These are phyloP conservation scores for Hippasteria phrygiana DNA, from an alignment of 53 echinoderm and acorn worm genomes.

Conservation along the genomic window DNA sequence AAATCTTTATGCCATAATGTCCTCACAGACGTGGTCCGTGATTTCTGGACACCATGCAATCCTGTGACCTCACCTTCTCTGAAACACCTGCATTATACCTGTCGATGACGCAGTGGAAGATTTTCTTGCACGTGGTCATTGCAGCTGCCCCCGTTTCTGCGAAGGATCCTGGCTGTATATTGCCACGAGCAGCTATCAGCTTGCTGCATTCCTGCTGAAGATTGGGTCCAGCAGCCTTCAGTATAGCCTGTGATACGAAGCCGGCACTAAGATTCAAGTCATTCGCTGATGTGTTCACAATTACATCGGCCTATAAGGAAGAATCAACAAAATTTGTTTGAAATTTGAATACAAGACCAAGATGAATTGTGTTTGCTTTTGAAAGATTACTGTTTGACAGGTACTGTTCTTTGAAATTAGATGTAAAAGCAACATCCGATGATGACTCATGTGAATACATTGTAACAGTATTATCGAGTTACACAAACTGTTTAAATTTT, in stretches of 20 bases:
- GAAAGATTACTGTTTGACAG: too few relatives aligned
- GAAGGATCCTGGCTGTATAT: conserved; percentile 1
- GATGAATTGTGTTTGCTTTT: too few relatives aligned
- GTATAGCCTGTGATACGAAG: conserved; percentile 4
- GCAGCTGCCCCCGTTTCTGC: conserved; percentile 53
- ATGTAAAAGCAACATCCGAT: too few relatives aligned
- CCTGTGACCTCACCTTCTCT: conserved; percentile 3
- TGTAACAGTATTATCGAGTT: too few relatives aligned
- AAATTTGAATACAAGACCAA: too few relatives aligned
- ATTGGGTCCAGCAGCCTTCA: conserved; percentile 22
- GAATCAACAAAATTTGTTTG: not conserved
- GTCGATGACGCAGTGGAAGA: conserved; percentile 43
- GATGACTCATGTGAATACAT: too few relatives aligned
- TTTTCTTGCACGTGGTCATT: conserved; percentile 41
- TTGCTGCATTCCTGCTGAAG: conserved; percentile 38
- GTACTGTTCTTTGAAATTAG: too few relatives aligned
- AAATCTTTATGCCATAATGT: too few relatives aligned
- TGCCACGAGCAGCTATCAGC: not conserved
- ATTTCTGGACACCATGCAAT: too few relatives aligned
- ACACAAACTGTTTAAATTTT: too few relatives aligned
- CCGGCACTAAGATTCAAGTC: conserved; percentile 39
- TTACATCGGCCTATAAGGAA: conserved; percentile 56
- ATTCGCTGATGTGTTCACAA: conserved; percentile 48
- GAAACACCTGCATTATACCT: not conserved
- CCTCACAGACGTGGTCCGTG: too few relatives aligned